Conservation (phyloP, 2,888 invertebrate genomes). For the Globia sparganii region DNA sequence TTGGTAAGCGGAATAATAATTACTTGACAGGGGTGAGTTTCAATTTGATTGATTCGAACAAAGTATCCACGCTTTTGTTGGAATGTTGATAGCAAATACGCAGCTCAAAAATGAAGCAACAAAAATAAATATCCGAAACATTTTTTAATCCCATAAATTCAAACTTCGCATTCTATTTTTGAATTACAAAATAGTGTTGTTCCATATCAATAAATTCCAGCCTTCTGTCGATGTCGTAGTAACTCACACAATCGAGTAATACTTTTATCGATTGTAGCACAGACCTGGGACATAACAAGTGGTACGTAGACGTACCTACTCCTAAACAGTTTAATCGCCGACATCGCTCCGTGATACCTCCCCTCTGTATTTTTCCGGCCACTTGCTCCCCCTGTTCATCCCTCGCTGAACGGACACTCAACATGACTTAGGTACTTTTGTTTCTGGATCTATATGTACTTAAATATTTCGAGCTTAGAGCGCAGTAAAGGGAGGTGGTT, state of each 20-base stretch:
- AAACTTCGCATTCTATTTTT: neutral
- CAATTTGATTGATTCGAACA: slow-evolving; percentile 48
- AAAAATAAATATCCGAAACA: neutral
- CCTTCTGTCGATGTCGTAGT: neutral
- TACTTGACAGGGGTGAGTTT: slow-evolving; percentile 56
- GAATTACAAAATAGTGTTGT: slow-evolving; percentile 37
- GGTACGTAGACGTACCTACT: slow-evolving; percentile 56
- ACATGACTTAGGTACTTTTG: slow-evolving; percentile 63
- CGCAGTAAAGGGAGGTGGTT: slow-evolving; percentile 13
- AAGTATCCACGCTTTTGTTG: slow-evolving; percentile 24
- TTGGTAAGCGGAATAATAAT: slow-evolving; percentile 63
- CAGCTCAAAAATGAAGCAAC: neutral
- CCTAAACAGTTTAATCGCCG: slow-evolving; percentile 71
- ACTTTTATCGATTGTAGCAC: slow-evolving; percentile 60
- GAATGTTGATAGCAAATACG: slow-evolving; percentile 11
- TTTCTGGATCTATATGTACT: slow-evolving; percentile 49
- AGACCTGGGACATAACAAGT: slow-evolving; percentile 66
- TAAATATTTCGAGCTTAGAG: slow-evolving; percentile 48
- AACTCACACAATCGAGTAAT: slow-evolving; percentile 44
- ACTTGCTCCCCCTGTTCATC: slow-evolving; percentile 73
- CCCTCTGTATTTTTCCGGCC: slow-evolving; percentile 76
- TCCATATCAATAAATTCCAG: slow-evolving; percentile 15
- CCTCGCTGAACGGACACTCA: slow-evolving; percentile 64
- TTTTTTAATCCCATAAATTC: neutral
- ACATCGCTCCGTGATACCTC: slow-evolving; percentile 69